Base-by-base conservation (phyloP, 2,888 invertebrate genomes). In the Caenorhabditis afra region DNA sequence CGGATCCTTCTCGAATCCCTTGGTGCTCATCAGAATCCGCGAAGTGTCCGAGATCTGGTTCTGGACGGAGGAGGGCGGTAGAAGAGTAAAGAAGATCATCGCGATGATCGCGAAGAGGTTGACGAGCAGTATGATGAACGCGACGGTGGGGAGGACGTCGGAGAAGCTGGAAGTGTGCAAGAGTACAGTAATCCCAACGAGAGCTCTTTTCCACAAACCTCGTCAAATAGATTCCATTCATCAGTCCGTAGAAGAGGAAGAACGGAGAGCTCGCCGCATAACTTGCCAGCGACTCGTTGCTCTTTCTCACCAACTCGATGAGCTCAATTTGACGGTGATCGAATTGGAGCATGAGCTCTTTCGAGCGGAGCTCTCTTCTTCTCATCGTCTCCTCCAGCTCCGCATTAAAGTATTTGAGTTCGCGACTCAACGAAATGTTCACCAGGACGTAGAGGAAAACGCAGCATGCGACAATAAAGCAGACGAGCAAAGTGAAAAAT, bases 371-470 rank as follows among this genome's bases (percentile, higher is more conserved):
- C n/a, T 18, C 18, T 49, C 47, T 61, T 12, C 1, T 49, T 12
- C 39, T 49, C 22, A 14, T 29, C 20, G 49, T 18, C 0, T 35
- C 37, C 14, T 37, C 61, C 49, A 61, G 14, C 10, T 61, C 61
- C 16, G 8, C 20, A 35, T 61, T 61, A 47, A 61, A 61, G 20
- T 61, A 61, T 37, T 61, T 37, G 22, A 61, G 47, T 16, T 61
- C 61, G 14, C 61, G 61, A 37, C 4, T 49, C 14, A 61, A 12
- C 1, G 61, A 61, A 5, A 18, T 23, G 14, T 64, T 64, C 5
- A 52, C 52, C 7, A 64, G 23, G 12, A 39, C 39, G 12, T 50
- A 64, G 23, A 64, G 41, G 18, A 50, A 50, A 0, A 41, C 41
- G 2, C 41, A 22, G 7, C 4, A 5, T 3, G 29, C 7, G 5